Conservation (phyloP, 2,797 vertebrate genomes). For the Phrynocephalus guinanensis region DNA sequence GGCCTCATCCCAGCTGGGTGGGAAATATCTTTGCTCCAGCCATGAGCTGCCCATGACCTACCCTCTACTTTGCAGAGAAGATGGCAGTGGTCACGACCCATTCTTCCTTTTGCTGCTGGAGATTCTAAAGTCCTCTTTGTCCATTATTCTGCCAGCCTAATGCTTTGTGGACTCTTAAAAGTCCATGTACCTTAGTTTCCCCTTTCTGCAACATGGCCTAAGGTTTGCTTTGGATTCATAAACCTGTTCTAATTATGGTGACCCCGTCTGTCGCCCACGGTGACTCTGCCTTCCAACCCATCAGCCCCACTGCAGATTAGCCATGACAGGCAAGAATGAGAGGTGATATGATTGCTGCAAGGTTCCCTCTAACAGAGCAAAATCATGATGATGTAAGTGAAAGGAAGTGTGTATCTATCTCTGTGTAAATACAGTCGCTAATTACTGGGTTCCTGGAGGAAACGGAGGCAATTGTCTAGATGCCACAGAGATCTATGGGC, state of each 20-base stretch:
- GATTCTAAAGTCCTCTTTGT: too few species aligned
- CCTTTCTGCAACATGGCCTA: not conserved
- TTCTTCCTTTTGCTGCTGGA: too few species aligned
- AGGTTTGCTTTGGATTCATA: not conserved
- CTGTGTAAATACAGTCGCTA: not conserved
- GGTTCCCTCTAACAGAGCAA: too few species aligned
- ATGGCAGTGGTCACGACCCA: not conserved
- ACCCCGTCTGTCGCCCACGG: not conserved
- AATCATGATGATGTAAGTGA: not conserved
- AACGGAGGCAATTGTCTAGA: not conserved
- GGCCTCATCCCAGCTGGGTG: too few species aligned
- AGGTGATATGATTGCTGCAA: too few species aligned
- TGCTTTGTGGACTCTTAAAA: not conserved
- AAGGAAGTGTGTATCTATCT: not conserved
- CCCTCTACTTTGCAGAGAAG: not conserved
- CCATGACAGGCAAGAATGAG: not conserved
- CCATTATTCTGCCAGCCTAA: too few species aligned
- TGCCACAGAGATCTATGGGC: too few species aligned
- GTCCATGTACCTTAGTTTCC: not conserved
- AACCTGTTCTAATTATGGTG: not conserved
- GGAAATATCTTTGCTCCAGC: not conserved
- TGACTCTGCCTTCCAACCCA: not conserved
- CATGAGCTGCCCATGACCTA: not conserved
- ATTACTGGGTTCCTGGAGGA: not conserved
- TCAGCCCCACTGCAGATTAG: not conserved